phyloP scores from a whole-genome alignment of 2,113 vertebrate genomes.

The Forbesichthys papilliferus region DNA sequence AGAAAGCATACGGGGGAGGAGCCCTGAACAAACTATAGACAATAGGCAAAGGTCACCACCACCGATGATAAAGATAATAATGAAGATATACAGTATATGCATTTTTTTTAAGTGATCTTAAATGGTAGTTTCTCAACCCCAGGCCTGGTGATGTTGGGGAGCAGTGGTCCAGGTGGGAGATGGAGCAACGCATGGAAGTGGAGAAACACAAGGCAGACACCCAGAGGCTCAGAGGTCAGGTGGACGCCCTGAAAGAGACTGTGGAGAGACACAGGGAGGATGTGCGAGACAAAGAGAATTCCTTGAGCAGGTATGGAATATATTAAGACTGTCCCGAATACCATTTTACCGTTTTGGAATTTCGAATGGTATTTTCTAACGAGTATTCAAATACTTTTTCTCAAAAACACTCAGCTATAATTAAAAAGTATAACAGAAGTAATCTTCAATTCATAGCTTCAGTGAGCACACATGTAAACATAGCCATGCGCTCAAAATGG shows the following conservation, averaged over 20 bases:
- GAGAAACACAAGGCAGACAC: constrained; percentile 63
- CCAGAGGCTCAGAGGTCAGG: constrained; percentile 68
- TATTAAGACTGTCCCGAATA: not conserved
- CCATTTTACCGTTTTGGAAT: too few relatives aligned
- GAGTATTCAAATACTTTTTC: too few relatives aligned
- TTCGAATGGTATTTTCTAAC: too few relatives aligned
- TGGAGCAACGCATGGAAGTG: constrained; percentile 55
- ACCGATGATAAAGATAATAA: too few relatives aligned
- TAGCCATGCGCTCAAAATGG: too few relatives aligned
- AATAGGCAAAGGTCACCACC: constrained; percentile 31
- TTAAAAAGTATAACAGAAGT: too few relatives aligned
- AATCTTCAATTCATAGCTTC: too few relatives aligned
- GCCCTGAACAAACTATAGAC: constrained; percentile 17
- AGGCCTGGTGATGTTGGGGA: constrained; percentile 55
- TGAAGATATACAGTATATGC: too few relatives aligned
- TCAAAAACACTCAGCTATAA: too few relatives aligned
- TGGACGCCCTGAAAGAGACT: constrained; percentile 66
- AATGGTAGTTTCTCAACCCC: constrained; percentile 10
- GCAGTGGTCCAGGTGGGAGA: constrained; percentile 42
- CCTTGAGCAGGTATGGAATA: constrained; percentile 64
- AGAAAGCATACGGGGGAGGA: constrained; percentile 21
- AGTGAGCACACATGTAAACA: too few relatives aligned
- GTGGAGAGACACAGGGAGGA: constrained; percentile 58
- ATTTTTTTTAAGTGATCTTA: not conserved
- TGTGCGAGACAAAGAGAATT: constrained; percentile 57